phyloP scores from a whole-genome alignment of 2,888 invertebrate genomes.

The Balanococcus diminutus region DNA sequence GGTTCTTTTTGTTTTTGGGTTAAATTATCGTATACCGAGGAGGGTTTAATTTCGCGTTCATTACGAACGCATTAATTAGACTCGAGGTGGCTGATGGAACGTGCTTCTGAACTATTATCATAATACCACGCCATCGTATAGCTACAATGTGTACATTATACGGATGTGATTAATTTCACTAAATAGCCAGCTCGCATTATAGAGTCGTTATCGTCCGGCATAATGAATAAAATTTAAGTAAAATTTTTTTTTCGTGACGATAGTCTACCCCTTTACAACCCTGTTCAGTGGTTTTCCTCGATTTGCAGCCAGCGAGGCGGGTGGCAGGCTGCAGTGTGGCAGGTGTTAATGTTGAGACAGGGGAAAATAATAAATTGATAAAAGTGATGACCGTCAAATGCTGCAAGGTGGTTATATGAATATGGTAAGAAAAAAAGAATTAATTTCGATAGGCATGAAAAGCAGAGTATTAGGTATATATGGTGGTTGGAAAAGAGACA shows the following conservation, averaged over 20 bases:
- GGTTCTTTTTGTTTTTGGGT: neutral
- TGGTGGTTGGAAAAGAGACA: neutral
- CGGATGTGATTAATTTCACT: conserved; percentile 3
- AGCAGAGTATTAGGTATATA: too few species aligned
- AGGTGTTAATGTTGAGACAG: neutral
- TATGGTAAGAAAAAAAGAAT: neutral
- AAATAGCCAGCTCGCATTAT: neutral
- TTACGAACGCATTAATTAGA: conserved; percentile 3
- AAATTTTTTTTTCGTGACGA: neutral
- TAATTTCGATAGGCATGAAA: conserved; percentile 25
- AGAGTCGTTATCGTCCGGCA: neutral
- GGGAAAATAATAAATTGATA: neutral
- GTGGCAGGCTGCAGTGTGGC: neutral
- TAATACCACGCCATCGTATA: neutral
- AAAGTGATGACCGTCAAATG: neutral
- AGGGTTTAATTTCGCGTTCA: neutral
- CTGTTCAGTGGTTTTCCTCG: neutral
- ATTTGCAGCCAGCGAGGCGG: neutral
- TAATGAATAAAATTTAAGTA: neutral
- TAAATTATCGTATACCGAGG: neutral
- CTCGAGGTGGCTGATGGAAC: neutral
- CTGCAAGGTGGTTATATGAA: too few species aligned
- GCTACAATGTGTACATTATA: neutral
- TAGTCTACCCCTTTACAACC: neutral
- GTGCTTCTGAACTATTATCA: neutral